Percentiles rank a stretch among this genome's conserved stretches.
These are phyloP conservation scores for Tineola bisselliella DNA, from an alignment of 2,888 invertebrate genomes.

Conservation along the genomic window DNA sequence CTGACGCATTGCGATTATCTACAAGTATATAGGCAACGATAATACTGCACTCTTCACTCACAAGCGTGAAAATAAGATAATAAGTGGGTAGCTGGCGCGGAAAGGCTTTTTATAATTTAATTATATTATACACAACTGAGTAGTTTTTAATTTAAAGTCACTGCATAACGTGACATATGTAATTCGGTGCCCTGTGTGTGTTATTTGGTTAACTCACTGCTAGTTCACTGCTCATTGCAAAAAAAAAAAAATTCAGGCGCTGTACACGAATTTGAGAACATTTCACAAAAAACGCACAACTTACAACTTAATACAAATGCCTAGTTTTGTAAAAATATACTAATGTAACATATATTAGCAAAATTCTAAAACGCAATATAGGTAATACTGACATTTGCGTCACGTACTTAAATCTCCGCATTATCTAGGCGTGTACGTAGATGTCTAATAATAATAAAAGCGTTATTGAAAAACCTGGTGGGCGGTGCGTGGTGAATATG, in stretches of 20 bases:
- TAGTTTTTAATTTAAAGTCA: not conserved
- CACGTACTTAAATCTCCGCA: not conserved
- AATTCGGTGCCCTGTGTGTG: too few species aligned
- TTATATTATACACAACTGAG: not conserved
- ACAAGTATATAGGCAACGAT: not conserved
- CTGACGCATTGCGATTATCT: constrained; percentile 4
- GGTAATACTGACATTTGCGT: not conserved
- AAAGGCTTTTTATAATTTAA: not conserved
- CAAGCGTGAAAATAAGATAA: not conserved
- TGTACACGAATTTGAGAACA: not conserved
- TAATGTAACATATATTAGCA: not conserved
- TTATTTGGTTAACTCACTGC: not conserved
- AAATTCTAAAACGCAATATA: not conserved
- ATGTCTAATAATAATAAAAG: not conserved
- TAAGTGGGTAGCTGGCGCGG: not conserved
- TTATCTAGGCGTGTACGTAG: not conserved
- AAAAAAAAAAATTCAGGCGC: not conserved
- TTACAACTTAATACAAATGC: not conserved
- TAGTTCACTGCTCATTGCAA: not conserved
- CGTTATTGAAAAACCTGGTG: not conserved
- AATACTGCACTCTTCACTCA: not conserved
- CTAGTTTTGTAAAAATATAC: not conserved
- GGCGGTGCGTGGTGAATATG: not conserved
- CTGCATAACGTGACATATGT: not conserved
- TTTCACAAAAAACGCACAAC: not conserved